Percentiles rank a stretch among this genome's conserved stretches.
Conservation (phyloP, 2,888 invertebrate species). For the Papilio demoleus region DNA sequence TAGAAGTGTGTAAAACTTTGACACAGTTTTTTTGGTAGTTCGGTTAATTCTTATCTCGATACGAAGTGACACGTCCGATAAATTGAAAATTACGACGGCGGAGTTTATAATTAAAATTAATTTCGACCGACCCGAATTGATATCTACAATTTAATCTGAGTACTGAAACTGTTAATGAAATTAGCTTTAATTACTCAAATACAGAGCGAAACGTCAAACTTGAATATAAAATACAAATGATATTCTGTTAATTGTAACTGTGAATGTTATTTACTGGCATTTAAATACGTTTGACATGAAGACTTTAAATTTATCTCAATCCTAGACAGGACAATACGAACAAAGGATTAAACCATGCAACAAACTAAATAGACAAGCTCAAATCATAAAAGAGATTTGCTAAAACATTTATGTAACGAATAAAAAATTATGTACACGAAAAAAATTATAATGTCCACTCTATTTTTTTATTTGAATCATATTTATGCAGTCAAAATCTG, state of each 20-base stretch:
- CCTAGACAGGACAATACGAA: too few relatives aligned
- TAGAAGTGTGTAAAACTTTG: slow-evolving; percentile 30
- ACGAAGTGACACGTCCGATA: slow-evolving; percentile 30
- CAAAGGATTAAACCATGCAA: too few relatives aligned
- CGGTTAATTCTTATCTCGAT: slow-evolving; percentile 32
- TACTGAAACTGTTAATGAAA: not conserved
- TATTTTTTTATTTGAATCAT: too few relatives aligned
- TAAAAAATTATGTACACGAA: too few relatives aligned
- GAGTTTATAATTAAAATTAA: slow-evolving; percentile 30
- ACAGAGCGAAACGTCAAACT: slow-evolving; percentile 30
- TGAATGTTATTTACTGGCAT: not conserved
- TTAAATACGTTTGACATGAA: too few relatives aligned
- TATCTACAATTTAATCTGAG: slow-evolving; percentile 6
- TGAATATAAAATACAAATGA: not conserved
- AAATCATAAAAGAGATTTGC: too few relatives aligned
- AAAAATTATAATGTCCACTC: too few relatives aligned
- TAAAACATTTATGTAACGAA: too few relatives aligned
- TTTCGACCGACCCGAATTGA: slow-evolving; percentile 27
- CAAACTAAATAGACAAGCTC: too few relatives aligned
- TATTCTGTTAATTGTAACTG: not conserved
- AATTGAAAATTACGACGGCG: slow-evolving; percentile 24
- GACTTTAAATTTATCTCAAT: too few relatives aligned
- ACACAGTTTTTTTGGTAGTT: slow-evolving; percentile 30
- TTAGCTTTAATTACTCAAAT: slow-evolving; percentile 40
- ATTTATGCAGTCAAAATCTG: too few relatives aligned